Evolutionary conservation across 2,888 invertebrate species (phyloP).

Genomic region (Acanthosepion pharaonis): DNA sequence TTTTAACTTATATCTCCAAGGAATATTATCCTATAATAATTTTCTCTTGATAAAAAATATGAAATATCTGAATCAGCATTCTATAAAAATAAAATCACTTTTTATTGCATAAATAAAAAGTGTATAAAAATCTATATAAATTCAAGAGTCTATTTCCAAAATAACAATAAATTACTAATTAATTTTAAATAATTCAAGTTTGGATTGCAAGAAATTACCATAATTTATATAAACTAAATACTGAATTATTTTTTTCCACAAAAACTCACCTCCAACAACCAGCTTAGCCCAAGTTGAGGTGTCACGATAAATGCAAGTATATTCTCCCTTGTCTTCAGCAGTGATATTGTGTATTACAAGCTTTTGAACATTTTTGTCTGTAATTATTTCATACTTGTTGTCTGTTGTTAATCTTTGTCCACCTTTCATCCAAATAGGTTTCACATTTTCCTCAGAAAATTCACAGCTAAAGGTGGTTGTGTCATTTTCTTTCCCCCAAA

Average conservation of each 20-base stretch:
- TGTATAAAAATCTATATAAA: too few species aligned
- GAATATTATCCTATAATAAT: too few species aligned
- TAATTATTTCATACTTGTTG: background rate
- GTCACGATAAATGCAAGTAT: background rate
- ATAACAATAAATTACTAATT: too few species aligned
- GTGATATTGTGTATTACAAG: background rate
- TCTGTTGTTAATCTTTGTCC: background rate
- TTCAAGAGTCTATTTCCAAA: too few species aligned
- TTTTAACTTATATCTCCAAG: too few species aligned
- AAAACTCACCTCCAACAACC: conserved; percentile 39
- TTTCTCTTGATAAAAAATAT: too few species aligned
- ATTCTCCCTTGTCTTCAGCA: conserved; percentile 41
- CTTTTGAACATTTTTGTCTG: conserved; percentile 23
- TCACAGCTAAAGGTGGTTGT: conserved; percentile 35
- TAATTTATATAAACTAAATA: background rate
- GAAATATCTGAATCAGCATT: too few species aligned
- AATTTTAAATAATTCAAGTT: background rate
- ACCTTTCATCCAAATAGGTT: background rate
- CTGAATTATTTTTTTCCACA: background rate
- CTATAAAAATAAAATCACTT: too few species aligned
- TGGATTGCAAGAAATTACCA: background rate
- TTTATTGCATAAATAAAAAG: too few species aligned
- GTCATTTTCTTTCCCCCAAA: background rate
- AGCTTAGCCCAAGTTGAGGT: conserved; percentile 36
- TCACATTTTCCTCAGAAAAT: background rate